These are phyloP conservation scores for Protomyctophum bolini DNA, from an alignment of 2,113 vertebrate genomes.

Conservation along the genomic window DNA sequence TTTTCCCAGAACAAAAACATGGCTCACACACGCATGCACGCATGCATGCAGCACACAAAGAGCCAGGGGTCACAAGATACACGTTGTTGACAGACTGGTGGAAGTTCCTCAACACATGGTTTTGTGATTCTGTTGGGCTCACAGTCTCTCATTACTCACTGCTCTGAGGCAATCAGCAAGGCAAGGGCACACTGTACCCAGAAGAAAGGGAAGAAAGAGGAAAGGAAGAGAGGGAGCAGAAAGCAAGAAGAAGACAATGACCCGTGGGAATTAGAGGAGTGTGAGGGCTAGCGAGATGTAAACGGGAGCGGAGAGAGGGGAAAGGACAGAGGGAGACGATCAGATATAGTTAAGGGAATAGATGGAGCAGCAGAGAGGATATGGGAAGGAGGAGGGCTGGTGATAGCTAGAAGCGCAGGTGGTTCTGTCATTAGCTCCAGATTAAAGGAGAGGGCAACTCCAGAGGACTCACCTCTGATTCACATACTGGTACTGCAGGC, in stretches of 20 bases:
- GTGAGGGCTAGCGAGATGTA: slow-evolving; percentile 16
- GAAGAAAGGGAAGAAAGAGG: slow-evolving; percentile 36
- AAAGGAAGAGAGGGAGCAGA: slow-evolving; percentile 14
- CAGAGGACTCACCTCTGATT: slow-evolving; percentile 75
- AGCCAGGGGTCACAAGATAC: slow-evolving; percentile 19
- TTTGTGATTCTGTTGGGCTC: slow-evolving; percentile 37
- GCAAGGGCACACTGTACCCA: slow-evolving; percentile 52
- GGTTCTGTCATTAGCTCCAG: slow-evolving; percentile 70
- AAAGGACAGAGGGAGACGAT: slow-evolving; percentile 1
- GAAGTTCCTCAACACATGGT: slow-evolving; percentile 39
- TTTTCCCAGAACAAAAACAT: not conserved
- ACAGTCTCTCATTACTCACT: slow-evolving; percentile 50
- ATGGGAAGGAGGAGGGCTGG: not conserved
- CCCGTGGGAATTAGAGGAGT: slow-evolving; percentile 53
- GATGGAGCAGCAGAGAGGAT: slow-evolving; percentile 2
- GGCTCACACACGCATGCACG: not conserved
- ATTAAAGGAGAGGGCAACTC: slow-evolving; percentile 73
- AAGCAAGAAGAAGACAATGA: slow-evolving; percentile 39
- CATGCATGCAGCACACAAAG: not conserved
- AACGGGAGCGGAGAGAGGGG: too few relatives aligned
- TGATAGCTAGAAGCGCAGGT: slow-evolving; percentile 52
- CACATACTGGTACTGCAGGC: slow-evolving; percentile 66
- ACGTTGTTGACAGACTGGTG: slow-evolving; percentile 33
- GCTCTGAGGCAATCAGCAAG: slow-evolving; percentile 45
- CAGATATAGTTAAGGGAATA: slow-evolving; percentile 16